Evolutionary conservation across 1,140 invertebrate species (phyloP).

Genomic region (Antheraea pernyi): DNA sequence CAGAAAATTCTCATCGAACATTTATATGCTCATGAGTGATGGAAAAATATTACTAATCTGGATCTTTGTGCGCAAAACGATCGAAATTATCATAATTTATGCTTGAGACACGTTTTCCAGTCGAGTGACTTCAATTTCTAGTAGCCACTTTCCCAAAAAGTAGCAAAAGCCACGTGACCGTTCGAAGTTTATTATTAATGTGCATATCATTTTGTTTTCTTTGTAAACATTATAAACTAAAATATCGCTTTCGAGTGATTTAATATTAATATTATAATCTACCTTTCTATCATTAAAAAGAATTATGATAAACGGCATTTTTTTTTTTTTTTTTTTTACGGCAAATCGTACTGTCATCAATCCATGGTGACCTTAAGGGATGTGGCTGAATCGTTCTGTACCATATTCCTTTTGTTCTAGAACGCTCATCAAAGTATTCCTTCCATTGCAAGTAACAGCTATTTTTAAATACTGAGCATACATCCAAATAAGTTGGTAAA

Average conservation of each 20-base stretch:
- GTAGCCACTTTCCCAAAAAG: constrained; percentile 34
- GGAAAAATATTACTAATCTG: constrained; percentile 1
- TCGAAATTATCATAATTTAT: constrained; percentile 36
- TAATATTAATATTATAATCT: too few relatives aligned
- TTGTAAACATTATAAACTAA: constrained; percentile 2
- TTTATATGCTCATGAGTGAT: neutral
- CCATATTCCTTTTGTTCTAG: too few relatives aligned
- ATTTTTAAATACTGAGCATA: too few relatives aligned
- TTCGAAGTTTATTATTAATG: constrained; percentile 41
- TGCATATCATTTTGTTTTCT: constrained; percentile 41
- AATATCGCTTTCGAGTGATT: neutral
- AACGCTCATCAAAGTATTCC: too few relatives aligned
- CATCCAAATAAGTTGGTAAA: too few relatives aligned
- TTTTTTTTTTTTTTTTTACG: too few relatives aligned
- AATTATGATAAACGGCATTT: neutral
- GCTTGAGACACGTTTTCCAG: constrained; percentile 37
- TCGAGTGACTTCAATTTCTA: constrained; percentile 45
- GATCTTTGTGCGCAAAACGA: constrained; percentile 8
- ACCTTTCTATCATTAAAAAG: too few relatives aligned
- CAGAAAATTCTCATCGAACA: too few relatives aligned
- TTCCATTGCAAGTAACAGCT: too few relatives aligned
- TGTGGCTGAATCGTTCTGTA: too few relatives aligned
- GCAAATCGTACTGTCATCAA: too few relatives aligned
- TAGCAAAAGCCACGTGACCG: constrained; percentile 47
- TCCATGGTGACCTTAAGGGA: too few relatives aligned